A percentile compares a stretch with the other conserved stretches of the same genome.
These are phyloP conservation scores for Emydocephalus ijimae DNA, from an alignment of 2,113 vertebrate species.

Conservation along the genomic window DNA sequence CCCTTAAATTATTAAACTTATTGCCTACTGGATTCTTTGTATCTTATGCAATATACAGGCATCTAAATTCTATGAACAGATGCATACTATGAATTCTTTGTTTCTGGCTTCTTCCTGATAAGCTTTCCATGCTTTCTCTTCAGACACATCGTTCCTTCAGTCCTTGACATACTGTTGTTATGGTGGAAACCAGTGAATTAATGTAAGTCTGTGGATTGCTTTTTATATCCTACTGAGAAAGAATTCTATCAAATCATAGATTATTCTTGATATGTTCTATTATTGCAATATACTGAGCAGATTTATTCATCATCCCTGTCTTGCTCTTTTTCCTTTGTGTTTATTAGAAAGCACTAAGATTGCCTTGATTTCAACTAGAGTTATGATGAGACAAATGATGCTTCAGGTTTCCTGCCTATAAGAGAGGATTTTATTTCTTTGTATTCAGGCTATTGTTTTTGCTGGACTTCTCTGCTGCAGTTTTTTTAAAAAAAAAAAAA, in stretches of 20 bases:
- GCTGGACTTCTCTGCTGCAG: not conserved
- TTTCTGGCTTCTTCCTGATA: not conserved
- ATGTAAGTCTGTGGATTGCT: not conserved
- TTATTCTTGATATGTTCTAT: not conserved
- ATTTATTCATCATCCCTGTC: not conserved
- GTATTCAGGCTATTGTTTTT: not conserved
- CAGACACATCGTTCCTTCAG: not conserved
- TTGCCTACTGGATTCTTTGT: not conserved
- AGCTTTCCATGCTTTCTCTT: not conserved
- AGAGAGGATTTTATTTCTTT: not conserved
- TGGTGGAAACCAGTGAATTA: not conserved
- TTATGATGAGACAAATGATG: not conserved
- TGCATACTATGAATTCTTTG: not conserved
- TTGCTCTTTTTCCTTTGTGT: not conserved
- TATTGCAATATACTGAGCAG: not conserved
- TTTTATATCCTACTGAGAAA: not conserved
- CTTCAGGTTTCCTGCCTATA: not conserved
- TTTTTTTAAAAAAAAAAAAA: too few relatives aligned
- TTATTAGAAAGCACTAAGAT: not conserved
- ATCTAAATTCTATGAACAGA: not conserved
- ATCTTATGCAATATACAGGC: not conserved
- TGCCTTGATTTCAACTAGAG: not conserved
- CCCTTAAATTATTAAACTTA: not conserved
- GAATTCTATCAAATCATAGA: not conserved
- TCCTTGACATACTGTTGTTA: not conserved